Base-by-base conservation (phyloP, 2,888 invertebrate species). In the Leptodirus hochenwartii region DNA sequence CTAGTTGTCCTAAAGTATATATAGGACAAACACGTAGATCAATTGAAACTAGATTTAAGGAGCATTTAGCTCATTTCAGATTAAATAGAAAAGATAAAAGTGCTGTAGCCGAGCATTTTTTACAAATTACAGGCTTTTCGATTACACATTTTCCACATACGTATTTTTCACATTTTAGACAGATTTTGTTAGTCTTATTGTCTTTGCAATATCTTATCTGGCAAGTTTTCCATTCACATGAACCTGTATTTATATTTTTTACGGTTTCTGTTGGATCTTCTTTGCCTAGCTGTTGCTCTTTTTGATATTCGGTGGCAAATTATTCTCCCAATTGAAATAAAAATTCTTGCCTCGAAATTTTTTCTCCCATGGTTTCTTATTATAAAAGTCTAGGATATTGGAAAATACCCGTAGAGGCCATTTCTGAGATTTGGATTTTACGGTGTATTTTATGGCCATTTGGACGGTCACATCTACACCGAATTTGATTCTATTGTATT, bases 171-270 rank as follows among this genome's bases (percentile, higher is more conserved):
- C 6, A 8, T 29, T 29, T 29, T 8, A 25, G 25, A 9, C 25
- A 29, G 29, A 29, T 27, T 29, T 26, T 25, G 29, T 25, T 29
- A 29, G 29, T 29, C 25, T 29, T 29, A 26, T 29, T 29, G 8
- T 29, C 29, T 24, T 29, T 29, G 26, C 29, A 26, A 29, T 29
- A 29, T 25, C 29, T 29, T 29, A 29, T 29, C 9, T 29, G 9
- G 25, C 25, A 25, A 8, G 25, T 25, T 25, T 9, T 25, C 10
- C 10, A 25, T 25, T 25, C 25, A 25, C 25, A 10, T 9, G 25
- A 25, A 25, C 8, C 25, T 28, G 11, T 28, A 28, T 10, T 28
- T 27, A 12, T 22, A 28, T 22, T 28, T 5, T 6, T 6, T 6
- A 20, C 20, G 6, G 20, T 6, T 20, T 6, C n/a, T 20, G 20